Percentiles rank a stretch among this genome's conserved stretches.
These are phyloP conservation scores for Heterohyrax brucei DNA, from an alignment of 2,797 vertebrate species.

Conservation along the genomic window DNA sequence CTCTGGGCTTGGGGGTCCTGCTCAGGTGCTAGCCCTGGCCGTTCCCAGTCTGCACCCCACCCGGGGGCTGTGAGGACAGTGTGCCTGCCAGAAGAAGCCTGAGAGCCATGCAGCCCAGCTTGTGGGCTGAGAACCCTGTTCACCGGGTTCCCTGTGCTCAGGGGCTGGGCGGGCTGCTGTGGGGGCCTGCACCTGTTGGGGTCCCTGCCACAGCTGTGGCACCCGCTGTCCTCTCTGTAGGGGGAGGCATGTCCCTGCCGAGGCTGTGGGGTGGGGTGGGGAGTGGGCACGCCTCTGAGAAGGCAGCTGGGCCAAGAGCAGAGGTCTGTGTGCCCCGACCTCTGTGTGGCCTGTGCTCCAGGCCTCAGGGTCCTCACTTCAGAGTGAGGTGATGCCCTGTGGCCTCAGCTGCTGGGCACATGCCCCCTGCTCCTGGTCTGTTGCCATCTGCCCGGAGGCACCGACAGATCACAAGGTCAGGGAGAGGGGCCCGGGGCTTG, in stretches of 20 bases:
- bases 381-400: background rate
- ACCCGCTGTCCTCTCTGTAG: background rate
- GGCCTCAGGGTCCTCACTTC: background rate
- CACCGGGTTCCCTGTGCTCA: background rate
- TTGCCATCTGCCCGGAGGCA: background rate
- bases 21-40: too few species aligned
- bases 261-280: background rate
- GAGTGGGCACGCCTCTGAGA: background rate
- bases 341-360: background rate
- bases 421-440: background rate
- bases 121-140: background rate
- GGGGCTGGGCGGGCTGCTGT: background rate
- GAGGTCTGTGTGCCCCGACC: background rate
- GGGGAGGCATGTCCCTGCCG: background rate
- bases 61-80: background rate
- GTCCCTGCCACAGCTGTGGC: background rate
- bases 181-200: too few species aligned
- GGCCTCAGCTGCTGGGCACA: background rate
- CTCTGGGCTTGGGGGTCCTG: background rate
- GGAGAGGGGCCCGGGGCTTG: background rate
- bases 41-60: background rate
- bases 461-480: background rate
- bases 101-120: background rate
- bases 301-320: background rate
- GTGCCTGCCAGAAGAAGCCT: accelerated